Evolutionary conservation across 1,140 invertebrate genomes (phyloP).

Genomic region (Chymomyza costata): DNA sequence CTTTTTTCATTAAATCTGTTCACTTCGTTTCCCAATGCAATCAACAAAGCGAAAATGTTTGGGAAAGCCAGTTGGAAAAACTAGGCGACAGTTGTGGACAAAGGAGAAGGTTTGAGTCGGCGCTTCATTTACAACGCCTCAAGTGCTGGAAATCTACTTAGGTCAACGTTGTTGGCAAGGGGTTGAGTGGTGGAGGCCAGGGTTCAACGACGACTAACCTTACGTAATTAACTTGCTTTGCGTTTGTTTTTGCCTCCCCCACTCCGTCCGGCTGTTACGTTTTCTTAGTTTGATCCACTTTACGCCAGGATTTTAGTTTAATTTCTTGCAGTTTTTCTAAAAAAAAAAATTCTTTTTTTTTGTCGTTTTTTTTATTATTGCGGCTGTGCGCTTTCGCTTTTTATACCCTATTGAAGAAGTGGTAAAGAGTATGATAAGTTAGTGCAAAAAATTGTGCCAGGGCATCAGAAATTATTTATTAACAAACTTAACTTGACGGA

Average conservation of each 20-base stretch:
- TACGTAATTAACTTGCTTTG: slow-evolving; percentile 59
- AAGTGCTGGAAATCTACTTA: slow-evolving; percentile 65
- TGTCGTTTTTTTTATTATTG: slow-evolving; percentile 30
- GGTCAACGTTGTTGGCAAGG: not conserved
- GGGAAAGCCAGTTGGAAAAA: not conserved
- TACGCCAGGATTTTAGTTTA: slow-evolving; percentile 67
- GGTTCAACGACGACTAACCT: slow-evolving; percentile 45
- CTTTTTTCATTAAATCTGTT: slow-evolving; percentile 71
- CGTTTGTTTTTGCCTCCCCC: slow-evolving; percentile 10
- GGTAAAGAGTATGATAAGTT: too few species aligned
- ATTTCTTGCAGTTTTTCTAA: slow-evolving; percentile 58
- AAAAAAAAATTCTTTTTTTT: too few species aligned
- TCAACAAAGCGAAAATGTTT: slow-evolving; percentile 47
- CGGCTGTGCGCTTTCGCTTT: slow-evolving; percentile 62
- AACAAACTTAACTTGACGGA: too few species aligned
- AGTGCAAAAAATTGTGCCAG: too few species aligned
- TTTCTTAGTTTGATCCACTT: slow-evolving; percentile 63
- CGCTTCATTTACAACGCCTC: slow-evolving; percentile 66
- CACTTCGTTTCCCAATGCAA: slow-evolving; percentile 72
- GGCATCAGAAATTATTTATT: too few species aligned
- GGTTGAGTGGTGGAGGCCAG: slow-evolving; percentile 1
- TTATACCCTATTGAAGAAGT: too few species aligned
- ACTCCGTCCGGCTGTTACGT: slow-evolving; percentile 12
- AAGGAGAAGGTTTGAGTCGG: slow-evolving; percentile 19
- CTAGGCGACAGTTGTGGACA: too few species aligned